These are phyloP conservation scores for Panulirus ornatus DNA, from an alignment of 1,140 invertebrate species.

Conservation along the genomic window DNA sequence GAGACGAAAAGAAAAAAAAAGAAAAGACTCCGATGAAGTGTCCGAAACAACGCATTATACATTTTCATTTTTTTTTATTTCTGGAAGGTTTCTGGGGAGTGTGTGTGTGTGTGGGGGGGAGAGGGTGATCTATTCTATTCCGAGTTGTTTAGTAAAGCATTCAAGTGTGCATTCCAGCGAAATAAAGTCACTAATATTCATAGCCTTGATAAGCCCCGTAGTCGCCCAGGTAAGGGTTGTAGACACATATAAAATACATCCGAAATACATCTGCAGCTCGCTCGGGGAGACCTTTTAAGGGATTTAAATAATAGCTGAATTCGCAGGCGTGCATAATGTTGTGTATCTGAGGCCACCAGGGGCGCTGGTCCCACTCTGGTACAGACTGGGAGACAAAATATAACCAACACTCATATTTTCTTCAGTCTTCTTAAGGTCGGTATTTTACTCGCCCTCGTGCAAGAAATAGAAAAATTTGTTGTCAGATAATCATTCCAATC, in stretches of 20 bases:
- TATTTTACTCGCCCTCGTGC: no score
- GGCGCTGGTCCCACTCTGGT: background rate
- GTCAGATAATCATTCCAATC: no score
- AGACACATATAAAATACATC: background rate
- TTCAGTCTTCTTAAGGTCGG: no score
- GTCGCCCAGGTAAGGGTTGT: background rate
- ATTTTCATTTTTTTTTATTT: no score
- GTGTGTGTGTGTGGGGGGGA: background rate
- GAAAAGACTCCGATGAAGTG: background rate
- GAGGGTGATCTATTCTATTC: no score
- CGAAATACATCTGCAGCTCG: background rate
- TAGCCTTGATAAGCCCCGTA: background rate
- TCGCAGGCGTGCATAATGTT: conserved; percentile 17
- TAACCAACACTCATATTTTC: no score
- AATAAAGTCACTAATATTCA: conserved; percentile 9
- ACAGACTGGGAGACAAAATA: no score
- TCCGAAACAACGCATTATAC: no score
- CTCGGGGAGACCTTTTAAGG: background rate
- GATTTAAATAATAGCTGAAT: conserved; percentile 19
- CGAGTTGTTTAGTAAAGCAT: no score
- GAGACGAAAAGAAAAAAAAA: background rate
- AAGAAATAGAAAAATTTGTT: no score
- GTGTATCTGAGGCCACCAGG: background rate
- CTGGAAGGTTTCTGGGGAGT: background rate
- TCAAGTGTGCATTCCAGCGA: background rate